Conservation (phyloP, 2,113 vertebrate species). For the Eublepharis macularius region DNA sequence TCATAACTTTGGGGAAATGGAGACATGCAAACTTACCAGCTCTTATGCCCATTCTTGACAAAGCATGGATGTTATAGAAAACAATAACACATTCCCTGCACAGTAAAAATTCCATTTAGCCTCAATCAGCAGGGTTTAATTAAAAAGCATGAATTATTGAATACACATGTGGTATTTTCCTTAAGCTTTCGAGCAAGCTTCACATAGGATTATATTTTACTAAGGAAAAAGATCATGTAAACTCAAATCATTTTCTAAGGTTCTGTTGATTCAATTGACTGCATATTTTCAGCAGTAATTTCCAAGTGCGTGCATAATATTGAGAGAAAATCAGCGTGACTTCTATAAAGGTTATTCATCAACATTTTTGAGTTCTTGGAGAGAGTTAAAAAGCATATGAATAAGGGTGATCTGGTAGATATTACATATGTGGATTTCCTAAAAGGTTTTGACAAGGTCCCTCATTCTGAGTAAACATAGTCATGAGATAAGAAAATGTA, state of each 20-base stretch:
- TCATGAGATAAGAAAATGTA: too few species aligned
- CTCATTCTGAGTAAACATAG: too few species aligned
- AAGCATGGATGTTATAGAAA: conserved; percentile 45
- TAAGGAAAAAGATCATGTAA: conserved; percentile 36
- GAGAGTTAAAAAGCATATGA: too few species aligned
- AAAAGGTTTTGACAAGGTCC: too few species aligned
- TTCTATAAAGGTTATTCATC: too few species aligned
- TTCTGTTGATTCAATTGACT: conserved; percentile 17
- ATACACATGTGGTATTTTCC: conserved; percentile 20
- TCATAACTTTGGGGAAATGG: conserved; percentile 21
- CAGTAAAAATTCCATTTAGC: conserved; percentile 62
- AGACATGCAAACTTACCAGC: neutral
- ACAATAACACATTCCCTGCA: conserved; percentile 47
- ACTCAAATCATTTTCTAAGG: conserved; percentile 24
- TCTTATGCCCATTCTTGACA: conserved; percentile 32
- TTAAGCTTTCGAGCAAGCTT: conserved; percentile 43
- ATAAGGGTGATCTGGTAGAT: too few species aligned
- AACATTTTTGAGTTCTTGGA: too few species aligned
- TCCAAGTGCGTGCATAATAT: conserved; percentile 37
- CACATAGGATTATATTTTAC: conserved; percentile 32
- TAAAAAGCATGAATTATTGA: conserved; percentile 70
- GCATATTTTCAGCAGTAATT: conserved; percentile 48
- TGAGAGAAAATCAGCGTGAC: too few species aligned
- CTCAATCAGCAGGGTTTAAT: conserved; percentile 64
- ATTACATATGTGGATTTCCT: too few species aligned